Percentiles rank a stretch among this genome's conserved stretches.
Conservation (phyloP, 1,140 invertebrate genomes). For the Latrodectus geometricus region DNA sequence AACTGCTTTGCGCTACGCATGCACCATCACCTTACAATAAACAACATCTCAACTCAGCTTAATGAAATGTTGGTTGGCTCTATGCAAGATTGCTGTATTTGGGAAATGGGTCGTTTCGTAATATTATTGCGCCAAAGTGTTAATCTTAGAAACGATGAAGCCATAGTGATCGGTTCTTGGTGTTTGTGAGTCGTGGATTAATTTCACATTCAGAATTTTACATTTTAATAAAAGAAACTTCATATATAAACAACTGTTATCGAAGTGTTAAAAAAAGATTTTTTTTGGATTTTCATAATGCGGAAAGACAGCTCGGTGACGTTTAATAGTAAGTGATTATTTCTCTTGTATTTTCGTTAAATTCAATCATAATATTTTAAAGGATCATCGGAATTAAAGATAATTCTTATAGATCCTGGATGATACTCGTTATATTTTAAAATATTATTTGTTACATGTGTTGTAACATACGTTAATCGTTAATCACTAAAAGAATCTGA, state of each 20-base stretch:
- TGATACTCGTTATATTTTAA: too few relatives aligned
- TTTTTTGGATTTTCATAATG: not conserved
- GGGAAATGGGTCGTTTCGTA: slow-evolving; percentile 62
- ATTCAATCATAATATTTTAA: too few relatives aligned
- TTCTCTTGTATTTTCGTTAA: too few relatives aligned
- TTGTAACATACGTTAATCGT: too few relatives aligned
- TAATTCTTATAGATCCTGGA: too few relatives aligned
- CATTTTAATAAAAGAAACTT: too few relatives aligned
- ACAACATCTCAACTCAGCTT: slow-evolving; percentile 3
- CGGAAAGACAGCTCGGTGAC: not conserved
- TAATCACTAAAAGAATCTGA: too few relatives aligned
- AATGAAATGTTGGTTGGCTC: slow-evolving; percentile 35
- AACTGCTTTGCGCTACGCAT: not conserved
- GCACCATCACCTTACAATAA: not conserved
- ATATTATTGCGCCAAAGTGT: slow-evolving; percentile 39
- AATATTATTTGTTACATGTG: too few relatives aligned
- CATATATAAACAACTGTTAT: too few relatives aligned
- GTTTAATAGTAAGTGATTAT: not conserved
- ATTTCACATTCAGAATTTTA: too few relatives aligned
- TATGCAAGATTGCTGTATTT: slow-evolving; percentile 51
- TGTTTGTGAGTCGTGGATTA: not conserved
- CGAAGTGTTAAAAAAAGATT: too few relatives aligned
- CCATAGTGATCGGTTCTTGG: not conserved
- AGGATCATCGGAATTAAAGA: too few relatives aligned
- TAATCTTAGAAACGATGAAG: slow-evolving; percentile 1